Base-by-base conservation (phyloP, 2,888 invertebrate genomes). In the Onthophagus sagittarius region DNA sequence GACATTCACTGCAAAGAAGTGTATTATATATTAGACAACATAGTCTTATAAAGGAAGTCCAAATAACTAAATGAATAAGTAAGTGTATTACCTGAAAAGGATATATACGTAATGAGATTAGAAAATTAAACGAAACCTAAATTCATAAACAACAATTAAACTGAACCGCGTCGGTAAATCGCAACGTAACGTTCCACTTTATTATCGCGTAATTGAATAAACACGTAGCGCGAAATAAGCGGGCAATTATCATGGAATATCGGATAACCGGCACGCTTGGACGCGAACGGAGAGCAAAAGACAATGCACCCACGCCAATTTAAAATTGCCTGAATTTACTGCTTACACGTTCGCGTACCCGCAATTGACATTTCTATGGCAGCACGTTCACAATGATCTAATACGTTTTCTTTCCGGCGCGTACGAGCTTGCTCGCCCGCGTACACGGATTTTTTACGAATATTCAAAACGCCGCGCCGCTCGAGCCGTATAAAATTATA, bases 261-360 rank as follows among this genome's bases (percentile, higher is more conserved):
- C 39, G 39, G 39, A 53, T 53, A 53, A 53, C 39, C 39, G 39
- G 39, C 39, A 53, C 39, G 39, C 39, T 53, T 53, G 39, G 39
- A 53, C 39, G 39, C 39, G 39, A 53, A 53, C 39, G 39, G 23
- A 23, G 23, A 53, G 39, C 39, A 53, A 53, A 53, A 64, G 14
- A 64, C 64, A 64, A 64, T 64, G 64, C 64, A 64, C 64, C 64
- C 64, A 64, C 64, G 64, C 64, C 64, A 23, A 64, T 64, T 15
- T 64, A 64, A 64, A 64, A 64, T 64, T 64, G 64, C 23, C 14
- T 13, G 15, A 64, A 64, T 64, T 64, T 64, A 64, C 23, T 11
- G 64, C 64, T 64, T 64, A 64, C 39, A 53, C 39, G 11, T 11
- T 53, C 7, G 39, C 39, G 39, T 53, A 53, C 39, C 23, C 39